Conservation (phyloP, 2,113 vertebrate species). For the Ellobius talpinus region DNA sequence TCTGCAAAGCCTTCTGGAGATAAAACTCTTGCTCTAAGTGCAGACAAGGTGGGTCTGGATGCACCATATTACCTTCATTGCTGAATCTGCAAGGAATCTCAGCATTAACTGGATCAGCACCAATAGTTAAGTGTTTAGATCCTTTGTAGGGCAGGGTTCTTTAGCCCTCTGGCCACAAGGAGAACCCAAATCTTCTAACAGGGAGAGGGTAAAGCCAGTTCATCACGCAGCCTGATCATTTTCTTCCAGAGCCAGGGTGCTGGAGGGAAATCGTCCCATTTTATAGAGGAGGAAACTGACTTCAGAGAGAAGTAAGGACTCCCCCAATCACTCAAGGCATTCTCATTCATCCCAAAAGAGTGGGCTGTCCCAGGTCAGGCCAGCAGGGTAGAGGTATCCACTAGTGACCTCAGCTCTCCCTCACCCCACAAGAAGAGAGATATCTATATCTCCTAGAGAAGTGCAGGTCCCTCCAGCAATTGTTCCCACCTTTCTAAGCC, state of each 20-base stretch:
- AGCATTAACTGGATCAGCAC: not conserved
- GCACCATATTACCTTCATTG: not conserved
- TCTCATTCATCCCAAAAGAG: not conserved
- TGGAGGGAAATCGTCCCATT: not conserved
- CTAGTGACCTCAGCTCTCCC: not conserved
- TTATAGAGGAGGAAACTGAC: not conserved
- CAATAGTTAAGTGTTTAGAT: not conserved
- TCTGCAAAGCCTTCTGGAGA: not conserved
- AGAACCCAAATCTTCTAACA: not conserved
- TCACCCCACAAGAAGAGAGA: not conserved
- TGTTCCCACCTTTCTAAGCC: not conserved
- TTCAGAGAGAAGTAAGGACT: not conserved
- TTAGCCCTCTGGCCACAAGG: not conserved
- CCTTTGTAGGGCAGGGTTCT: not conserved
- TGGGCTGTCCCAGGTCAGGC: not conserved
- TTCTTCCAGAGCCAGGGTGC: not conserved
- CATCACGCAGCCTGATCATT: not conserved
- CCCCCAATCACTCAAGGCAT: not conserved
- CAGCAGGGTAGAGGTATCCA: not conserved
- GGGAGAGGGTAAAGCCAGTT: not conserved
- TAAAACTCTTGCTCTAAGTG: not conserved
- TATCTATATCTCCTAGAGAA: not conserved
- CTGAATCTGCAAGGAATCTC: not conserved
- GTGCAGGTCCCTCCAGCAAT: not conserved
- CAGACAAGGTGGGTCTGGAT: not conserved